Conservation (phyloP, 2,797 vertebrate genomes). For the Phoxinus dragarum region DNA sequence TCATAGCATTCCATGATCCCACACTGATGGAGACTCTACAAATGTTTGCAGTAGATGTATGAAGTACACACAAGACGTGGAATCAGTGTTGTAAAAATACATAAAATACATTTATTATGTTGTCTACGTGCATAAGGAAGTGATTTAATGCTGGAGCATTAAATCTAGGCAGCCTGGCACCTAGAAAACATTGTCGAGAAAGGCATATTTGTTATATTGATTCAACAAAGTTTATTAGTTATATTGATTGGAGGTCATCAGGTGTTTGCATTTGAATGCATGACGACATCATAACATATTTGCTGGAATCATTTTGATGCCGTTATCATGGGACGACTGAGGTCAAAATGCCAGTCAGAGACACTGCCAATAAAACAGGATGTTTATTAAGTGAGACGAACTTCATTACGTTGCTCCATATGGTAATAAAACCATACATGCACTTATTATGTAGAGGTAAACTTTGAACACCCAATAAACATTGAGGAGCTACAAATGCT, state of each 20-base stretch:
- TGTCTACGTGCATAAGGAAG: slow-evolving; percentile 26
- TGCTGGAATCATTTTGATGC: slow-evolving; percentile 29
- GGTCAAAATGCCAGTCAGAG: slow-evolving; percentile 69
- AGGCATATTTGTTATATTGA: neutral
- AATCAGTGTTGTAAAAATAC: slow-evolving; percentile 40
- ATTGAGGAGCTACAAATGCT: slow-evolving; percentile 71
- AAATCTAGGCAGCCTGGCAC: neutral
- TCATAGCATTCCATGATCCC: slow-evolving; percentile 33
- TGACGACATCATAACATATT: slow-evolving; percentile 37
- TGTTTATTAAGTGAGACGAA: slow-evolving; percentile 75
- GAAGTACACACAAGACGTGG: slow-evolving; percentile 22
- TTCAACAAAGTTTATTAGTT: slow-evolving; percentile 11
- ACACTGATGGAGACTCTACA: slow-evolving; percentile 25
- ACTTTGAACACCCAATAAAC: slow-evolving; percentile 80
- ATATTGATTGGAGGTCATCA: slow-evolving; percentile 44
- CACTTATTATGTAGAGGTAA: slow-evolving; percentile 72
- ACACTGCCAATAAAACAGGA: slow-evolving; percentile 74
- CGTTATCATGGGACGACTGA: slow-evolving; percentile 48
- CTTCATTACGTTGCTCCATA: slow-evolving; percentile 71
- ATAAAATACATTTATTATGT: slow-evolving; percentile 31
- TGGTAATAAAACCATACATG: slow-evolving; percentile 75
- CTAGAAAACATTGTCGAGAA: neutral
- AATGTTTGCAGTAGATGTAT: slow-evolving; percentile 33
- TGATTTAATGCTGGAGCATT: slow-evolving; percentile 24
- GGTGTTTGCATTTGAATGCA: slow-evolving; percentile 20